Evolutionary conservation across 2,113 vertebrate genomes (phyloP).

Genomic region (Chaenogobius annularis): DNA sequence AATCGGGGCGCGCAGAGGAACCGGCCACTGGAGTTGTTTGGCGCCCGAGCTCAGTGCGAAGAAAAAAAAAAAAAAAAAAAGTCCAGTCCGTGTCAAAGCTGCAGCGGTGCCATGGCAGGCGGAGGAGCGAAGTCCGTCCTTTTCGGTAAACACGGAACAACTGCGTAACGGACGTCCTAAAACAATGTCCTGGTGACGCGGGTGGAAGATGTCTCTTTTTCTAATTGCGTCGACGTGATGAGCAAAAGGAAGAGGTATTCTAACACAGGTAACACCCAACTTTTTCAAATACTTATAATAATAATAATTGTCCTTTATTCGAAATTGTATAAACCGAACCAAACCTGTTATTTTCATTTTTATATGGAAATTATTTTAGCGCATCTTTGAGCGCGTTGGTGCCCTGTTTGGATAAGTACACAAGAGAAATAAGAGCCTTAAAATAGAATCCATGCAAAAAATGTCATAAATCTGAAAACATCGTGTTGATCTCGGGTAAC

Average conservation of each 20-base stretch:
- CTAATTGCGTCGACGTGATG: constrained; percentile 54
- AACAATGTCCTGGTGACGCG: constrained; percentile 25
- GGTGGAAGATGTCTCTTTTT: constrained; percentile 39
- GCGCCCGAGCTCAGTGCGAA: constrained; percentile 43
- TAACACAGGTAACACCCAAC: constrained; percentile 55
- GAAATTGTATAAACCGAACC: not conserved
- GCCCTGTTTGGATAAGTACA: not conserved
- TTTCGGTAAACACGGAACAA: constrained; percentile 22
- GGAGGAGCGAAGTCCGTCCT: constrained; percentile 30
- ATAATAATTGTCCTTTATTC: not conserved
- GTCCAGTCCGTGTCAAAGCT: constrained; percentile 44
- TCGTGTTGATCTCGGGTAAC: constrained; percentile 36
- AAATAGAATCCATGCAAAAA: constrained; percentile 5
- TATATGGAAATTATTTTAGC: not conserved
- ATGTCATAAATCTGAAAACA: not conserved
- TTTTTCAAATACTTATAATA: not conserved
- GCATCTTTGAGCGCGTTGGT: not conserved
- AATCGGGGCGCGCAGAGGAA: constrained; percentile 40
- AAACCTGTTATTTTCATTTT: not conserved
- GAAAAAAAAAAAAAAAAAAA: constrained; percentile 22
- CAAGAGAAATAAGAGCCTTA: not conserved
- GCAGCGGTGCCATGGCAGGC: constrained; percentile 34
- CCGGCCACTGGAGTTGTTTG: constrained; percentile 43
- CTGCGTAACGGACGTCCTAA: constrained; percentile 22
- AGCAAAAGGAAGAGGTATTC: constrained; percentile 48